These are phyloP conservation scores for Hydropsyche betteni DNA, from an alignment of 2,888 invertebrate genomes.

Conservation along the genomic window DNA sequence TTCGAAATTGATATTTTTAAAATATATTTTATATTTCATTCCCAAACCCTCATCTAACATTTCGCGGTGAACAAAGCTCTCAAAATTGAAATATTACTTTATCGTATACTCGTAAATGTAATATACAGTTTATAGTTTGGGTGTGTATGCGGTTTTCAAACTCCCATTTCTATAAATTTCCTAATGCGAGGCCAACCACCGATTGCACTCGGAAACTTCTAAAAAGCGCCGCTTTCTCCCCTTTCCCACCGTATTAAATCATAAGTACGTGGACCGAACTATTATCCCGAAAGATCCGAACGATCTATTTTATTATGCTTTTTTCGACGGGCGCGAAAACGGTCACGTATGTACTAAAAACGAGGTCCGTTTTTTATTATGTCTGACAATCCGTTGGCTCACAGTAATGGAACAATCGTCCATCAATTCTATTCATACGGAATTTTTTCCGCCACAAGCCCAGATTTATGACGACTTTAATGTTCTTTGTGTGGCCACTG, in stretches of 20 bases:
- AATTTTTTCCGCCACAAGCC: constrained; percentile 20
- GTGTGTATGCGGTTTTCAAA: constrained; percentile 2
- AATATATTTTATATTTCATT: too few relatives aligned
- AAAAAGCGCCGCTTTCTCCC: constrained; percentile 7
- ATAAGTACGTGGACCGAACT: constrained; percentile 21
- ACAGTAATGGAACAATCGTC: constrained; percentile 30
- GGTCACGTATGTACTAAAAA: constrained; percentile 31
- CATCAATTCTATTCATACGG: constrained; percentile 32
- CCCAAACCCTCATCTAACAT: too few relatives aligned
- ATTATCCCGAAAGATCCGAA: constrained; percentile 15
- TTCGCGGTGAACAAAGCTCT: too few relatives aligned
- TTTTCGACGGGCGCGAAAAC: constrained; percentile 28
- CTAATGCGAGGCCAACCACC: constrained; percentile 10
- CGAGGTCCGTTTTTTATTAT: constrained; percentile 27
- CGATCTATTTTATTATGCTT: constrained; percentile 29
- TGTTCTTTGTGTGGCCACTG: constrained; percentile 39
- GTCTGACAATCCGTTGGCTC: constrained; percentile 31
- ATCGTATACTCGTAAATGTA: too few relatives aligned
- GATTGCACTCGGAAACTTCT: constrained; percentile 13
- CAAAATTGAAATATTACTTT: too few relatives aligned
- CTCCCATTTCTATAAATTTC: constrained; percentile 14
- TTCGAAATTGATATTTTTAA: too few relatives aligned
- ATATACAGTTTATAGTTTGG: neutral
- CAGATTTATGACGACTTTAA: constrained; percentile 43
- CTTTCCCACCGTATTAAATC: constrained; percentile 13